Base-by-base conservation (phyloP, 1,140 invertebrate genomes). In the Apis laboriosa region DNA sequence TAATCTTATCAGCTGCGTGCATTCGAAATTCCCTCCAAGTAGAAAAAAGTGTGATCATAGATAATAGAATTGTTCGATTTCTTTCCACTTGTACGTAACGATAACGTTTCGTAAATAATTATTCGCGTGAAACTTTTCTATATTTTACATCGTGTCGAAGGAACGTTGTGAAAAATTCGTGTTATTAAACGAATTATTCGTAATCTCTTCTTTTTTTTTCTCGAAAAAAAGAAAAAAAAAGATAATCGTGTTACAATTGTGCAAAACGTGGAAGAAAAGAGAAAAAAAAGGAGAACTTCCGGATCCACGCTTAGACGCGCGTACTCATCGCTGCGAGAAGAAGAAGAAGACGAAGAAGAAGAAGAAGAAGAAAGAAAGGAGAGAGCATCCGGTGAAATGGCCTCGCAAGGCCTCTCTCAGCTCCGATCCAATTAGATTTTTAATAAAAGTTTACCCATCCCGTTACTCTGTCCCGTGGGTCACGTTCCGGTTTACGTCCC, bases 401-500 rank as follows among this genome's bases (percentile, higher is more conserved):
- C 79, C 83, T 75, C 70, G 34, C 34, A 43, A 60, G 83, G 86
- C 75, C 83, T 79, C 74, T 43, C 34, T 43, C 67, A 84, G 83
- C 86, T 86, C 87, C 85, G 89, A 90, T 90, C 87, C 90, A 90
- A 90, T 90, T 90, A 90, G 87, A 90, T 90, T 90, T 90, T 90
- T 90, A 90, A 90, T 90, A 90, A 90, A 90, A 90, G 90, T 90
- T 90, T 90, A 88, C 74, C 80, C 89, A 84, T 90, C 86, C 77
- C 77, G 81, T 80, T 85, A 72, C 68, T 77, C 64, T 74, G 66
- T 61, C 49, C 66, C 85, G 79, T 77, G 74, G 85, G 85, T 89
- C 88, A 89, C 88, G 87, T 85, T 83, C 83, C 77, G 53, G 64
- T 79, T 71, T 13, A 68, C 80, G 80, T 84, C 88, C 76, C 87